phyloP scores from a whole-genome alignment of 2,888 invertebrate species.

The Nephrotoma guestfalica region DNA sequence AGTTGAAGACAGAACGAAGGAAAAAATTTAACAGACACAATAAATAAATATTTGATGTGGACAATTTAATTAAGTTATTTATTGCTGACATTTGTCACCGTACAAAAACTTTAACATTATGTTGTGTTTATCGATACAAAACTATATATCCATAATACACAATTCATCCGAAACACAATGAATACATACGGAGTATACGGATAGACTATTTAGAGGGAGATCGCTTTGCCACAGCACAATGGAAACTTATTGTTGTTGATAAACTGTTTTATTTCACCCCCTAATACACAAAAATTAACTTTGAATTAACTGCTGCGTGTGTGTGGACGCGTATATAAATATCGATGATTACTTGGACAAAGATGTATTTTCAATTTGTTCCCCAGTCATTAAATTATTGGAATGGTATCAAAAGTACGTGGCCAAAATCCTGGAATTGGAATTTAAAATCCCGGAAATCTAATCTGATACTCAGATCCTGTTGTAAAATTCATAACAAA shows the following conservation, averaged over 20 bases:
- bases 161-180: background rate
- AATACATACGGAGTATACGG: background rate
- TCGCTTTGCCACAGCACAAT: background rate
- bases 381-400: background rate
- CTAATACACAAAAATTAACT: background rate
- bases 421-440: too few relatives aligned
- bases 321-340: too few relatives aligned
- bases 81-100: slow-evolving; percentile 12
- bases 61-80: slow-evolving; percentile 13
- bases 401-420: too few relatives aligned
- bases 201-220: background rate
- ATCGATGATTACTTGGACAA: background rate
- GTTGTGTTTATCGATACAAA: background rate
- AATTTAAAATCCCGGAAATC: too few relatives aligned
- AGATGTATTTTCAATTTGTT: background rate
- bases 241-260: background rate
- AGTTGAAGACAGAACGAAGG: background rate
- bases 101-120: slow-evolving; percentile 3
- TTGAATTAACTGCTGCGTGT: background rate
- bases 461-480: too few relatives aligned
- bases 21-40: slow-evolving; percentile 1
- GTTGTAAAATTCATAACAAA: too few relatives aligned
- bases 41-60: slow-evolving; percentile 10
- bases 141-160: background rate
- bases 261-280: background rate